Conservation (phyloP, 2,888 invertebrate genomes). For the Trachelus troglodyta region DNA sequence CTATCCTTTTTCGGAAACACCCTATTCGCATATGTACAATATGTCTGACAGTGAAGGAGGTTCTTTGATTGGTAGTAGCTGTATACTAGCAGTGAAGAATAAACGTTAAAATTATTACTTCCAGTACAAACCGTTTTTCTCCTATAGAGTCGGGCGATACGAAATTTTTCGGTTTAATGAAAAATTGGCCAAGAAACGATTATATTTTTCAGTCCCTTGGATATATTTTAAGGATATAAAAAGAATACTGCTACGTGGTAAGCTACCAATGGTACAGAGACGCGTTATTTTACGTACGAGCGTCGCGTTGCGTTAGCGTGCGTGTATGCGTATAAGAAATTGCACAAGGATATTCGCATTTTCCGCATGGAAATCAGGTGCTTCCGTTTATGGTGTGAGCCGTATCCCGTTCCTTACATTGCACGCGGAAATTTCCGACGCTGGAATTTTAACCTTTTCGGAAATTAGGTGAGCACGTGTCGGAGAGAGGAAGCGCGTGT, state of each 20-base stretch:
- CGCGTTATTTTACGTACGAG: background rate
- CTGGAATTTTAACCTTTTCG: constrained; percentile 1
- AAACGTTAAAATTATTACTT: too few species aligned
- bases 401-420: background rate
- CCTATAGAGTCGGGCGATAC: too few species aligned
- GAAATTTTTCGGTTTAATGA: too few species aligned
- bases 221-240: background rate
- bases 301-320: background rate
- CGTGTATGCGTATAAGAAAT: constrained; percentile 8
- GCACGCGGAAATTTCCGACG: background rate
- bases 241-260: background rate
- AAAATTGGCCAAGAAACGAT: background rate
- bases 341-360: constrained; percentile 19
- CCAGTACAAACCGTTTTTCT: too few species aligned
- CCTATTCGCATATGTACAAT: too few species aligned
- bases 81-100: too few species aligned
- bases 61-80: too few species aligned
- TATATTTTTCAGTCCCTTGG: background rate
- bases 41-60: too few species aligned
- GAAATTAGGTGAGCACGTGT: background rate
- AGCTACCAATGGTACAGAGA: background rate
- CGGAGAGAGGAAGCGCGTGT: background rate
- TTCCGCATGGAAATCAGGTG: constrained; percentile 20
- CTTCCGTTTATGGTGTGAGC: background rate
- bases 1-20: too few species aligned